Base-by-base conservation (phyloP, 2,797 vertebrate species). In the Spatula clypeata region DNA sequence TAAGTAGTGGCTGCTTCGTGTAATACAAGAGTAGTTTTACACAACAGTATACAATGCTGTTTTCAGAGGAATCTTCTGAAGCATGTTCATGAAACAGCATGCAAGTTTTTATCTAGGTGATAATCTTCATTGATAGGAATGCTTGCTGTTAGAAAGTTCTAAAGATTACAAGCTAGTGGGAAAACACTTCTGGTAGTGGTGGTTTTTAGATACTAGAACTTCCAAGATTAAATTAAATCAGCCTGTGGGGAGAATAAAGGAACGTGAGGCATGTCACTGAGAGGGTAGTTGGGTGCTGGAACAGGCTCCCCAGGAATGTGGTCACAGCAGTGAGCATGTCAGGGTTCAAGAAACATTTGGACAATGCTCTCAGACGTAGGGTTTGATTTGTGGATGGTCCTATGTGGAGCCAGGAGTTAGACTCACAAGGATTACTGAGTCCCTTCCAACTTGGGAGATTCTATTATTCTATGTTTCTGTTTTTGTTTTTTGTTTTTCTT, bases 21-120 rank as follows among this genome's bases (percentile, higher is more conserved):
- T 49, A 67, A 23, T 36, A 49, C 7, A 12, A 13, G 58, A 73
- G 6, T 65, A 20, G 49, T 85, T 6, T 31, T 34, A 18, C 8
- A 4, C 60, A 45, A 0, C 12, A 60, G 36, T 15, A 24, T 10
- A 6, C 1, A 21, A 4, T 13, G 13, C 0, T 4, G 40, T 31
- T 44, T 62, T 76, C 1, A 4, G 7, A 38, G 31, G 17, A 65
- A 34, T 81, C 44, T 84, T 90, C 44, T 20, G 32, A 16, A 75
- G 51, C 21, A 2, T 20, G 8, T 20, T 66, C 32, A 11, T 79
- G 45, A 32, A 61, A 23, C 19, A 44, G 1, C 11, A 2, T 44
- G 8, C 38, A 13, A 61, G 7, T 72, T 45, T 74, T 72, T 45
- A 26, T 40, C 3, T 58, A 53, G n/a, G 14, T 83, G 23, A 9